Evolutionary conservation across 2,113 vertebrate genomes (phyloP), one percentile per base, ranked within the genome.

Genomic region (Prietella phreatophila): DNA sequence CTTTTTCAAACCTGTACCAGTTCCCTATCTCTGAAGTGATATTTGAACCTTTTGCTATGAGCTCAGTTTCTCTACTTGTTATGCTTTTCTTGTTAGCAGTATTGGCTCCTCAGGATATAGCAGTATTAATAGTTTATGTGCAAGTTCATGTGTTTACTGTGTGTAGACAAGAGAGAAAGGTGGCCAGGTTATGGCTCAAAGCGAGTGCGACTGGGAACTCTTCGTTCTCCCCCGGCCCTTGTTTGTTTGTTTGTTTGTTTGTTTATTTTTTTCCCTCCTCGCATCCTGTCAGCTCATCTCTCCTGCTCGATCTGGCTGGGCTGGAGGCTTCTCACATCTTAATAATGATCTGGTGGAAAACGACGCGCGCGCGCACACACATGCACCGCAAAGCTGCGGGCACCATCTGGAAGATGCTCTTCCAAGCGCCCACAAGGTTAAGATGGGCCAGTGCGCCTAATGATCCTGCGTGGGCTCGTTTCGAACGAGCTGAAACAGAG

Each of bases 381-480:
- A 82, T 86, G 55, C 58, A 53, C 58, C 17, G 33, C 85, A 36
- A 67, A 79, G 82, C 88, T 87, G 73, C 53, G 36, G 85, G 88
- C 88, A 84, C 88, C 88, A 89, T 89, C 88, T 89, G 88, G 88
- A 89, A 84, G 82, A 84, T 78, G 84, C 89, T 92, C 92, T 93
- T 89, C n/a, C 89, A 89, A 90, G 93, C 93, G 91, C 92, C 92
- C 92, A 93, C 93, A 93, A 94, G 93, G 92, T 94, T 93, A 92
- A 86, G 90, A 92, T 89, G 90, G 89, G 90, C 93, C 91, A 91
- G 90, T 89, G 89, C 86, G 81, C 91, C 93, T 95, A 94, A 95
- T 93, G 93, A 95, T 94, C 93, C 91, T 94, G 94, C 92, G 93
- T 95, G 95, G 94, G 94, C 92, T 94, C 90, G 87, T 94, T 94